Conservation (phyloP, 2,888 invertebrate species). For the Drosophila atroscutellata region DNA sequence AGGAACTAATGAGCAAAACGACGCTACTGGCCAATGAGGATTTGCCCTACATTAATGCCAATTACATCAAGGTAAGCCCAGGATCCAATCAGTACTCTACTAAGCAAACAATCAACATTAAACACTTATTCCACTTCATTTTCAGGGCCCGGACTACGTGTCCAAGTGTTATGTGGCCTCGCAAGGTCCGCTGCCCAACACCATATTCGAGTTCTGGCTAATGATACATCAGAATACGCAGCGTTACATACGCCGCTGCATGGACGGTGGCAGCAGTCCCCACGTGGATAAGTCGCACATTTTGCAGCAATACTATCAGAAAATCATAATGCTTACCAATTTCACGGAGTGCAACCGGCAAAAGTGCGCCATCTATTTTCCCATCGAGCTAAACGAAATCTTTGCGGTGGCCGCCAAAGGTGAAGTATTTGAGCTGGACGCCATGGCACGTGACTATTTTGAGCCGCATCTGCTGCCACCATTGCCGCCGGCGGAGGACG, state of each 20-base stretch:
- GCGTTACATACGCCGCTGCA: conserved; percentile 77
- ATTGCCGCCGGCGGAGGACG: conserved; percentile 28
- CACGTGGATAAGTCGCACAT: conserved; percentile 70
- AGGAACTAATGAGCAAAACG: conserved; percentile 51
- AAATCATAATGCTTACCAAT: conserved; percentile 96
- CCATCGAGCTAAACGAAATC: conserved; percentile 87
- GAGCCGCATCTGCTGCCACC: conserved; percentile 53
- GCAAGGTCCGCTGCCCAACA: conserved; percentile 95
- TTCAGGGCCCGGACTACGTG: conserved; percentile 95
- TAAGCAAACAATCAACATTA: not conserved
- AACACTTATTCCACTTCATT: conserved; percentile 6
- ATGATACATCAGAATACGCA: conserved; percentile 89
- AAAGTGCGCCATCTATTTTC: conserved; percentile 96
- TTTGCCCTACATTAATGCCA: conserved; percentile 94
- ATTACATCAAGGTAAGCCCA: conserved; percentile 92
- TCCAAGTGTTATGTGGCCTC: conserved; percentile 95
- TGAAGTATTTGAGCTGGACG: conserved; percentile 66
- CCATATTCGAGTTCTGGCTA: conserved; percentile 95
- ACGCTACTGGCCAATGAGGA: conserved; percentile 86
- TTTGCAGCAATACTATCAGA: conserved; percentile 85
- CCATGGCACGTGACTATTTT: conserved; percentile 58
- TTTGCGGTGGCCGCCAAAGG: conserved; percentile 82
- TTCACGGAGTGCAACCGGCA: conserved; percentile 92
- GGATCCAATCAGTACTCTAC: not conserved
- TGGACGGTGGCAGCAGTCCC: conserved; percentile 74